A percentile compares a stretch with the other conserved stretches of the same genome.
Conservation (phyloP, 1,140 invertebrate genomes). For the Temnothorax longispinosus region DNA sequence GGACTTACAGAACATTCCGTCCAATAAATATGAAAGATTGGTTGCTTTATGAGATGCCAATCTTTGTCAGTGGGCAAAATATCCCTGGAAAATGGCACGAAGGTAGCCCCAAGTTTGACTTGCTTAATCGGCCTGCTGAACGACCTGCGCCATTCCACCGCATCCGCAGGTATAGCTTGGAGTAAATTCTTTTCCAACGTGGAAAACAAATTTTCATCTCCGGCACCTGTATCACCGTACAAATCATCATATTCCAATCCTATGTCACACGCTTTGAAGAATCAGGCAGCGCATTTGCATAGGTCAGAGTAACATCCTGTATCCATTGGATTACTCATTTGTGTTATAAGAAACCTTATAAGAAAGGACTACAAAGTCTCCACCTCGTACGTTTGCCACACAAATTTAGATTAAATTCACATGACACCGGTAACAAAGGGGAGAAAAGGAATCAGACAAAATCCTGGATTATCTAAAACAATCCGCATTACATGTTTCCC, state of each 20-base stretch:
- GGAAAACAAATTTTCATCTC: constrained; percentile 94
- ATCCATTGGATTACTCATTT: constrained; percentile 33
- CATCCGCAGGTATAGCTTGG: constrained; percentile 93
- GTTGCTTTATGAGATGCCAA: constrained; percentile 92
- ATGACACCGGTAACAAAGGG: neutral
- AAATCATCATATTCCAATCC: constrained; percentile 19
- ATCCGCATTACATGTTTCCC: neutral
- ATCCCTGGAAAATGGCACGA: constrained; percentile 92
- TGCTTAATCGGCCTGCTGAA: constrained; percentile 92
- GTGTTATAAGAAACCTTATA: neutral
- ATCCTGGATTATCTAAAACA: neutral
- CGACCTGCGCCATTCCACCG: constrained; percentile 95
- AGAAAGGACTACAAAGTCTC: neutral
- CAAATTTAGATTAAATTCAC: neutral
- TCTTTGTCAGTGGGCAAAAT: constrained; percentile 90
- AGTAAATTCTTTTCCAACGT: constrained; percentile 91
- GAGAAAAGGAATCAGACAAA: neutral
- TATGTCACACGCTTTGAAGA: constrained; percentile 12
- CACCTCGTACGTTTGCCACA: neutral
- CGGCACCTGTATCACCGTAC: constrained; percentile 90
- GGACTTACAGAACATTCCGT: constrained; percentile 94
- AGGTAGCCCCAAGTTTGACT: constrained; percentile 94
- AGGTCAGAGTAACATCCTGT: constrained; percentile 29
- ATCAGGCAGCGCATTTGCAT: neutral
- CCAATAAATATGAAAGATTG: constrained; percentile 98